A percentile compares a stretch with the other conserved stretches of the same genome.
These are phyloP conservation scores for Paratilapia polleni DNA, from an alignment of 2,113 vertebrate genomes.

Conservation along the genomic window DNA sequence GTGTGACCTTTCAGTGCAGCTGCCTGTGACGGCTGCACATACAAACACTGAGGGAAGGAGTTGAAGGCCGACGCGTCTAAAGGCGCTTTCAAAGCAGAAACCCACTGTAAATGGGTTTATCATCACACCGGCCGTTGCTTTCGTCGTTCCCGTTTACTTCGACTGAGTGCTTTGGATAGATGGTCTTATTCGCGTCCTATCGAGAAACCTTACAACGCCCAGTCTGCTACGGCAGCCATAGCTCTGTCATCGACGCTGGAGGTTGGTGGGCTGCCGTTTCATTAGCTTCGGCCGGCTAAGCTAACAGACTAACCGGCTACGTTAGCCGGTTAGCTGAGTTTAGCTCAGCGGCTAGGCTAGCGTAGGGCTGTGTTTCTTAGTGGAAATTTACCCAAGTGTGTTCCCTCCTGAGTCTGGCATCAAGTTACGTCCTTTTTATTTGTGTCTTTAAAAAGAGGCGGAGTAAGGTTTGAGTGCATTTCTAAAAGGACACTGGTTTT, in stretches of 20 bases:
- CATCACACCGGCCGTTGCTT: not conserved
- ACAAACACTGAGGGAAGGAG: not conserved
- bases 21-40: constrained; percentile 28
- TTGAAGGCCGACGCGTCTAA: not conserved
- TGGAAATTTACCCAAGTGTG: not conserved
- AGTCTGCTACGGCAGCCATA: constrained; percentile 54
- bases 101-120: constrained; percentile 70
- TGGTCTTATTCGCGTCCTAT: constrained; percentile 39
- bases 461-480: not conserved
- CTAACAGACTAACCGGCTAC: constrained; percentile 8
- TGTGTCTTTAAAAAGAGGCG: not conserved
- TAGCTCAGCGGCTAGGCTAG: not conserved
- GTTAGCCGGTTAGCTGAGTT: not conserved
- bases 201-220: constrained; percentile 60
- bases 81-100: not conserved
- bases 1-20: constrained; percentile 41
- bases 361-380: not conserved
- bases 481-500: not conserved
- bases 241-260: constrained; percentile 66
- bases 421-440: not conserved
- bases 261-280: constrained; percentile 67
- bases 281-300: constrained; percentile 10
- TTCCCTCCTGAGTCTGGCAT: not conserved
- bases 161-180: constrained; percentile 71
- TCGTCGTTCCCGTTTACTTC: constrained; percentile 16